Evolutionary conservation across 2,888 invertebrate species (phyloP), one percentile per base, ranked within the genome.

Genomic region (Mythimna pallens): DNA sequence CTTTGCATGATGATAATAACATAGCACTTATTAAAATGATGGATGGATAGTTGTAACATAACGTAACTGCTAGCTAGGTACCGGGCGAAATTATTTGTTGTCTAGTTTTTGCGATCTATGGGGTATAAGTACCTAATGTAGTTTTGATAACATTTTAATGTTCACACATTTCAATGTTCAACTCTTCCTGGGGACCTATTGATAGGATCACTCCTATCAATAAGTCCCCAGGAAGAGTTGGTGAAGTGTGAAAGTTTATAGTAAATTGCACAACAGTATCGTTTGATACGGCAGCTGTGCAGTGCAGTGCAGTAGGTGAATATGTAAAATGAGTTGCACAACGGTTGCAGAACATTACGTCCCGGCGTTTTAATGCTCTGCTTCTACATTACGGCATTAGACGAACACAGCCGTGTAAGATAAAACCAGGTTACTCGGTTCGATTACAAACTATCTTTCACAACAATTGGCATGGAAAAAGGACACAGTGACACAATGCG

Each of bases 221-320:
- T 77, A 72, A 75, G 70, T 62, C 78, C 80, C 74, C 78, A 90
- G 90, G 89, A 92, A 91, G 86, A 88, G 75, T 66, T 84, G 71
- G 80, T 83, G 75, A 81, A 89, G 90, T 91, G 91, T 88, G 86
- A 92, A 90, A 92, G 90, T 92, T 91, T 90, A 92, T 77, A 75
- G 69, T 64, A 70, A 86, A 82, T 92, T 91, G 80, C 90, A 92
- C 91, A 92, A 92, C 87, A 83, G 68, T 82, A 88, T 88, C 86
- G 89, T 90, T 91, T 92, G 90, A 92, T 92, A 88, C 90, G 88
- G 88, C 88, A 88, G 84, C 83, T 85, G 78, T 70, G 73, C 78
- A 86, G 88, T 89, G 84, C 87, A 87, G 50, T 52, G 50, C 50
- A 52, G 50, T 52, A 72, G 87, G 88, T 88, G 82, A 90, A 90